These are phyloP conservation scores for Polypterus senegalus DNA, from an alignment of 2,113 vertebrate genomes.

Conservation along the genomic window DNA sequence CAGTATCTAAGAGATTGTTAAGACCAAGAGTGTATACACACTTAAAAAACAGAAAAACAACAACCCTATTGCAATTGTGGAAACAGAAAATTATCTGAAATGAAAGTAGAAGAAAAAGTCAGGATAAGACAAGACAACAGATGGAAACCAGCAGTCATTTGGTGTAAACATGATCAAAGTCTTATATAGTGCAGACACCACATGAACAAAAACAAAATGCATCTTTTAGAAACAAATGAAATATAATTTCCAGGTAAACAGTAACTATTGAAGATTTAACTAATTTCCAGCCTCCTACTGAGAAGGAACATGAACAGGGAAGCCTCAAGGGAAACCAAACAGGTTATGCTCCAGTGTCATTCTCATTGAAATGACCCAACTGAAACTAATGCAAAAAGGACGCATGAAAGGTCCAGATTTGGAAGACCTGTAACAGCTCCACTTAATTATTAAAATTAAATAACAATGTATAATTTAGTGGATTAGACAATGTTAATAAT, in stretches of 20 bases:
- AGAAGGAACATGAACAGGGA: too few species aligned
- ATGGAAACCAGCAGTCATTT: conserved; percentile 6
- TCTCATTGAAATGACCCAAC: too few species aligned
- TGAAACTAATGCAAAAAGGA: too few species aligned
- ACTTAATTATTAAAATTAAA: too few species aligned
- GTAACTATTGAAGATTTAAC: too few species aligned
- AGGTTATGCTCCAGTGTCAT: too few species aligned
- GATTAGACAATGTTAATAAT: too few species aligned
- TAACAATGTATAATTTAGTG: too few species aligned
- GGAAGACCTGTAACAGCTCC: too few species aligned
- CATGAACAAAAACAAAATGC: not conserved
- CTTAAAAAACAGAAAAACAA: conserved; percentile 1
- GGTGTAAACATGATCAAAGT: conserved; percentile 2
- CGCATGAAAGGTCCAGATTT: too few species aligned
- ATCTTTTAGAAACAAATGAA: conserved; percentile 8
- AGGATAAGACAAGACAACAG: conserved; percentile 3
- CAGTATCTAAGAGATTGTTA: not conserved
- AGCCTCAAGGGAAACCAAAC: too few species aligned
- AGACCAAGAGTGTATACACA: not conserved
- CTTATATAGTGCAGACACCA: conserved; percentile 1
- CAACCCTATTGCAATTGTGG: conserved; percentile 1
- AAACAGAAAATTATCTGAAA: not conserved
- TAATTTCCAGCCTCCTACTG: too few species aligned
- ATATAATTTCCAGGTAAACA: not conserved
- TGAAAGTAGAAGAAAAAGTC: not conserved